Base-by-base conservation (phyloP, 2,797 vertebrate species). In the Enteromius argenteus region DNA sequence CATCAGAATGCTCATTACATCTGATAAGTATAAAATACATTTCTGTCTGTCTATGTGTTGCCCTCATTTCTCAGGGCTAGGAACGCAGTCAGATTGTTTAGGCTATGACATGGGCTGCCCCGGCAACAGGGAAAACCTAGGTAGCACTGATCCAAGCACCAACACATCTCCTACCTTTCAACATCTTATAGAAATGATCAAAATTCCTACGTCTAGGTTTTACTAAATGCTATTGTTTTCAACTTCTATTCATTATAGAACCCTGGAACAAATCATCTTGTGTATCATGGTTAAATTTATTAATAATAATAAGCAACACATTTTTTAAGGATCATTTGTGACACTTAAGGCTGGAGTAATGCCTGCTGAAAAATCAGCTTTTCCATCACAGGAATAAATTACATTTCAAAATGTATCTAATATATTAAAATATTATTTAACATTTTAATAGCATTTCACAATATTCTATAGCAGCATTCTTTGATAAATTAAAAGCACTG, bases 11-110 rank as follows among this genome's bases (percentile, higher is more conserved):
- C 68, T 51, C 66, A 62, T 32, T 64, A 39, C 8, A 73, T 87
- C 71, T 79, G 83, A 85, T 89, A 42, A 79, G 74, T 37, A 42
- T 81, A 17, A 71, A 88, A 85, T 79, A 71, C 56, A 86, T 86
- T 85, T 87, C 68, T 39, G 74, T 82, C 81, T 82, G 81, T 44
- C 39, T 21, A 66, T 80, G 74, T 85, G 68, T 60, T 49, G 19
- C 58, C 53, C 49, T 80, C 49, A 62, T 81, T 74, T 83, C 23
- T 80, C 73, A 76, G 66, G 35, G 35, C 58, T 77, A 51, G 66
- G 27, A 51, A 49, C 42, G n/a, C 66, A 86, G 56, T 79, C 30
- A 39, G 72, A 35, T 67, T 46, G 32, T 75, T 44, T 15, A 32
- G 27, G 23, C 60, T 46, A 4, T 1, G 1, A 46, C 21, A 44